Evolutionary conservation across 2,888 invertebrate genomes (phyloP).

Genomic region (Monopis laevigella): DNA sequence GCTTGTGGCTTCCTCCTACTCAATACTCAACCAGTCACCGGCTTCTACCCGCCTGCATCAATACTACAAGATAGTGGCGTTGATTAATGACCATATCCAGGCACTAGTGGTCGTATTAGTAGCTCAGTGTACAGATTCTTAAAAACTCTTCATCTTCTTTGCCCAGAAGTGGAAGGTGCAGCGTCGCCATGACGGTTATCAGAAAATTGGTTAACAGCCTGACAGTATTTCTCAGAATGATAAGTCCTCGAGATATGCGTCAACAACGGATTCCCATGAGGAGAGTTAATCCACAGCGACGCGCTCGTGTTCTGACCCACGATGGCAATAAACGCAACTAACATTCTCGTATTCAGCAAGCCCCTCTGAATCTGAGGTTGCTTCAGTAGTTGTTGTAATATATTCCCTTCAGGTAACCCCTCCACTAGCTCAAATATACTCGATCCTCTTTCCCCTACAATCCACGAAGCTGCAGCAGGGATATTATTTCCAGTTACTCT

Average conservation of each 20-base stretch:
- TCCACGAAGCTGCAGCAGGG: conserved; percentile 53
- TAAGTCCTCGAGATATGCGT: conserved; percentile 58
- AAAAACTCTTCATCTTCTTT: conserved; percentile 22
- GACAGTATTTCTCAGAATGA: conserved; percentile 57
- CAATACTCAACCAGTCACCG: too few relatives aligned
- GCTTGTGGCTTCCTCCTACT: too few relatives aligned
- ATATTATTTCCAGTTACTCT: conserved; percentile 46
- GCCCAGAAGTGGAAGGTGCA: conserved; percentile 42
- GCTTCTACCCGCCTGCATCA: too few relatives aligned
- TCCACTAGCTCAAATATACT: conserved; percentile 51
- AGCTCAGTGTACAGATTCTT: too few relatives aligned
- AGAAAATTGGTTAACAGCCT: conserved; percentile 58
- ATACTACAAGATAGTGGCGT: too few relatives aligned
- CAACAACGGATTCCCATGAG: conserved; percentile 51
- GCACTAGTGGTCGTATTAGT: too few relatives aligned
- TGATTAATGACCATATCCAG: too few relatives aligned
- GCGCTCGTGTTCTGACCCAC: conserved; percentile 54
- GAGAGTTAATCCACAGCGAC: conserved; percentile 51
- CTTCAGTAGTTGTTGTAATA: conserved; percentile 44
- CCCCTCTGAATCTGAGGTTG: conserved; percentile 57
- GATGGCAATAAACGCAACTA: conserved; percentile 56
- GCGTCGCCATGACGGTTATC: conserved; percentile 26
- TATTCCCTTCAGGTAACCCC: conserved; percentile 47
- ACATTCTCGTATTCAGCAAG: conserved; percentile 50
- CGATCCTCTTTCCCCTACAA: conserved; percentile 52